Evolutionary conservation across 2,797 vertebrate genomes (phyloP).

Genomic region (Trachops cirrhosus): DNA sequence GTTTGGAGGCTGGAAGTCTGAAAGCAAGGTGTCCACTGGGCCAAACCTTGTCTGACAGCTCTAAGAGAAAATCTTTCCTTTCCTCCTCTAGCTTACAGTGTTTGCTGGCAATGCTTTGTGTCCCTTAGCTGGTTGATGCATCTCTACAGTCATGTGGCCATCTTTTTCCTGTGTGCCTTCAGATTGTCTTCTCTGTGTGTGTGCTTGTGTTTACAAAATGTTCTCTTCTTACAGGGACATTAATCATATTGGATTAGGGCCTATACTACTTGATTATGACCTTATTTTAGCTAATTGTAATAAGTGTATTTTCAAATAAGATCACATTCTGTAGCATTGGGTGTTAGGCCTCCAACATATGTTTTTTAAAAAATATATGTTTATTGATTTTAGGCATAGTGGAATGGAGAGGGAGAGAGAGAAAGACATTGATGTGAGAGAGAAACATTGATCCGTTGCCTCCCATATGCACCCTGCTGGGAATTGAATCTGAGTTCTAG

Average conservation of each 20-base stretch:
- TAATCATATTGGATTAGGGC: not conserved
- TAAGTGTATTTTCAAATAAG: not conserved
- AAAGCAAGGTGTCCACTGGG: not conserved
- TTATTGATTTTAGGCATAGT: not conserved
- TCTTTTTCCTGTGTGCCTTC: not conserved
- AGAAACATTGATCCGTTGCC: not conserved
- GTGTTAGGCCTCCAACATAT: not conserved
- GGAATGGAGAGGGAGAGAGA: not conserved
- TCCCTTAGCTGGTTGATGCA: not conserved
- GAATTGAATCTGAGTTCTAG: not conserved
- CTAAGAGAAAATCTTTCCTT: not conserved
- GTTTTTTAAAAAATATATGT: not conserved
- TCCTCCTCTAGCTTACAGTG: not conserved
- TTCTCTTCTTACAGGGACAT: not conserved
- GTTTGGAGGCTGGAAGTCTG: not conserved
- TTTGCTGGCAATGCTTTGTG: not conserved
- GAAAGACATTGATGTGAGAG: not conserved
- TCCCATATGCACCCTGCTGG: not conserved
- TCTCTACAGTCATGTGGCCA: not conserved
- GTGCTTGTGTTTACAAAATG: not conserved
- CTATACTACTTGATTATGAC: not conserved
- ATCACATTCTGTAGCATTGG: not conserved
- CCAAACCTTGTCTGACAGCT: not conserved
- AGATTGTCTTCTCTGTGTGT: not conserved
- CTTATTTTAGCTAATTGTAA: not conserved